A percentile compares a stretch with the other conserved stretches of the same genome.
phyloP scores from a whole-genome alignment of 2,797 vertebrate genomes.

The Scleropages formosus region DNA sequence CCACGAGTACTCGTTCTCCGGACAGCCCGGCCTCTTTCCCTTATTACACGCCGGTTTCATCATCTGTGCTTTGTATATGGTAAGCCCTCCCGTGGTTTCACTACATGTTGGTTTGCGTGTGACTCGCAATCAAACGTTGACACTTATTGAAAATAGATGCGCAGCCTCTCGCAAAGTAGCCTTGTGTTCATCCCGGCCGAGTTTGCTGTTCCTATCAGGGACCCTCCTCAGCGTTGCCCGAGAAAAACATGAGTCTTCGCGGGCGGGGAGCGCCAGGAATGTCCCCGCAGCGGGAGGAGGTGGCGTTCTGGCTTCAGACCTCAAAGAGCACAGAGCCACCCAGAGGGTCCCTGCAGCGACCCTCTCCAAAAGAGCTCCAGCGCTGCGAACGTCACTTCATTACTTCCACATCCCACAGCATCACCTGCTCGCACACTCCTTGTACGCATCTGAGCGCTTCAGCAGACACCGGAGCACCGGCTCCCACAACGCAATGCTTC shows the following conservation, averaged over 20 bases:
- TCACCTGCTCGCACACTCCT: constrained; percentile 7
- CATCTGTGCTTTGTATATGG: constrained; percentile 50
- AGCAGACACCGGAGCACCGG: not conserved
- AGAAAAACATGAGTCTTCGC: not conserved
- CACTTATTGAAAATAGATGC: not conserved
- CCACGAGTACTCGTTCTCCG: not conserved
- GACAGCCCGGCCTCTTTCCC: not conserved
- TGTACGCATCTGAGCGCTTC: not conserved
- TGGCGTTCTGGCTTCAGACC: not conserved
- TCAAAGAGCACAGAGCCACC: not conserved
- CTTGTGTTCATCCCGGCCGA: not conserved
- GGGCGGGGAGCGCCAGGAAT: not conserved
- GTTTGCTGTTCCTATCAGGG: not conserved
- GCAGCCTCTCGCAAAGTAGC: not conserved
- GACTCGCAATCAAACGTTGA: constrained; percentile 5
- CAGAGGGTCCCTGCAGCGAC: not conserved
- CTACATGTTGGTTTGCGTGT: not conserved
- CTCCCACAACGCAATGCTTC: not conserved
- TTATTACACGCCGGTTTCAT: constrained; percentile 69
- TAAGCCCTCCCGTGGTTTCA: constrained; percentile 22
- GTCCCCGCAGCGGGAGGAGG: not conserved
- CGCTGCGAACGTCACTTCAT: constrained; percentile 8
- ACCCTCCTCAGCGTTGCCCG: not conserved
- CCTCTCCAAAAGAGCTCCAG: constrained; percentile 4
- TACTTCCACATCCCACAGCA: not conserved